Conservation (phyloP, 2,888 invertebrate genomes). For the Hipparchia semele region DNA sequence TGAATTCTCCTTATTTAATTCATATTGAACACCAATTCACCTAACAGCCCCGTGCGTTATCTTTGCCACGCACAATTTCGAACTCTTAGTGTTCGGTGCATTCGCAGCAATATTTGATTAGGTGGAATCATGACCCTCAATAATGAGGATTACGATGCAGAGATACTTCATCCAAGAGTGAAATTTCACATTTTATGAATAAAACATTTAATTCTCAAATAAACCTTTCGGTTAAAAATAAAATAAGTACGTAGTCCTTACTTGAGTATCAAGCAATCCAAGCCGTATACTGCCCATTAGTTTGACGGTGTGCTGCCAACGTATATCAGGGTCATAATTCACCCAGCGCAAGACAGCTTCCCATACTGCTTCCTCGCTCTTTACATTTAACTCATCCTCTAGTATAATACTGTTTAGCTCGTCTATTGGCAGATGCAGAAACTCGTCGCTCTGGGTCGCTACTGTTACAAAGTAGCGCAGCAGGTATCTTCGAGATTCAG, state of each 20-base stretch:
- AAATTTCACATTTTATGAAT: no score
- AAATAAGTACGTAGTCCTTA: conserved; percentile 46
- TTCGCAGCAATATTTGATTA: background rate
- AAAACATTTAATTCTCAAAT: no score
- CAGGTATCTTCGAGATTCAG: conserved; percentile 86
- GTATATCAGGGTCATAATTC: conserved; percentile 87
- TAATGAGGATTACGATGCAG: background rate
- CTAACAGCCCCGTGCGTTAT: no score
- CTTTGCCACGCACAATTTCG: no score
- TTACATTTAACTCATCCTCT: conserved; percentile 93
- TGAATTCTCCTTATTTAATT: no score
- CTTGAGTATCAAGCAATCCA: conserved; percentile 91
- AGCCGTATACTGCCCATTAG: conserved; percentile 92
- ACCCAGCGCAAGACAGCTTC: conserved; percentile 94
- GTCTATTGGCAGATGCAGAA: conserved; percentile 87
- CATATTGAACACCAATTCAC: no score
- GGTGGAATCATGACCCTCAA: background rate
- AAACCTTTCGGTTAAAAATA: background rate
- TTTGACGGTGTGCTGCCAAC: conserved; percentile 89
- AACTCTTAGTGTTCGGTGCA: no score
- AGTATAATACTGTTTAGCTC: conserved; percentile 90
- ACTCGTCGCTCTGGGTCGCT: conserved; percentile 88
- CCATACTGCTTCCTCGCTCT: conserved; percentile 94
- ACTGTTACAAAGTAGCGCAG: conserved; percentile 91
- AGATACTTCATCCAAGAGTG: background rate